Percentiles rank a stretch among this genome's conserved stretches.
phyloP scores from a whole-genome alignment of 2,888 invertebrate genomes.

The Scaptomyza polygonia region DNA sequence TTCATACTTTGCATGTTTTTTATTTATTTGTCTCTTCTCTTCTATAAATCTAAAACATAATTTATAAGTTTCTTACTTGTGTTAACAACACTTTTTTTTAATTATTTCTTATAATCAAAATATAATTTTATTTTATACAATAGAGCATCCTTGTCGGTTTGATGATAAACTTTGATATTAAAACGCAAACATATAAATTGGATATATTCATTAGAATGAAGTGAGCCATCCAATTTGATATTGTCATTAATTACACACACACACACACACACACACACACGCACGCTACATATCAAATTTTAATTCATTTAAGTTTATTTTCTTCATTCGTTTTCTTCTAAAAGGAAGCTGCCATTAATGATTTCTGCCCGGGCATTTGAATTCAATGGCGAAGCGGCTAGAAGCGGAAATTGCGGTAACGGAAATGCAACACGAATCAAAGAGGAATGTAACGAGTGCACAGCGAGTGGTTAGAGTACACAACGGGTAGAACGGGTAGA shows the following conservation, averaged over 20 bases:
- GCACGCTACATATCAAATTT: not conserved
- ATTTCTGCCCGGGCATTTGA: conserved; percentile 13
- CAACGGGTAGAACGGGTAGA: conserved; percentile 3
- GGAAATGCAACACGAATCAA: conserved; percentile 48
- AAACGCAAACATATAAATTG: not conserved
- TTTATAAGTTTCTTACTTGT: too few relatives aligned
- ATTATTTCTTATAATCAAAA: too few relatives aligned
- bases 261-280: not conserved
- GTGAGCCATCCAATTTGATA: not conserved
- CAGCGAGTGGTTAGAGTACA: conserved; percentile 9
- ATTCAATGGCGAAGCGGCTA: conserved; percentile 7
- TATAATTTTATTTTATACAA: too few relatives aligned
- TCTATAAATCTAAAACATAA: too few relatives aligned
- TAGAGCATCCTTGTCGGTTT: too few relatives aligned
- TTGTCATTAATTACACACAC: not conserved
- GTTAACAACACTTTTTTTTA: too few relatives aligned
- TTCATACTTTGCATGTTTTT: too few relatives aligned
- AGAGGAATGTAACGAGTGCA: conserved; percentile 31
- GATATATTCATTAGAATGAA: not conserved
- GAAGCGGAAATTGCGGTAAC: conserved; percentile 55
- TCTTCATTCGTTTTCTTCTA: too few relatives aligned
- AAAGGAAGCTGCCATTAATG: conserved; percentile 30
- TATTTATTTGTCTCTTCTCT: too few relatives aligned
- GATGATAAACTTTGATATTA: too few relatives aligned
- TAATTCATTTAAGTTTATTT: not conserved